These are phyloP conservation scores for Augiades crinisus DNA, from an alignment of 2,888 invertebrate genomes.

Conservation along the genomic window DNA sequence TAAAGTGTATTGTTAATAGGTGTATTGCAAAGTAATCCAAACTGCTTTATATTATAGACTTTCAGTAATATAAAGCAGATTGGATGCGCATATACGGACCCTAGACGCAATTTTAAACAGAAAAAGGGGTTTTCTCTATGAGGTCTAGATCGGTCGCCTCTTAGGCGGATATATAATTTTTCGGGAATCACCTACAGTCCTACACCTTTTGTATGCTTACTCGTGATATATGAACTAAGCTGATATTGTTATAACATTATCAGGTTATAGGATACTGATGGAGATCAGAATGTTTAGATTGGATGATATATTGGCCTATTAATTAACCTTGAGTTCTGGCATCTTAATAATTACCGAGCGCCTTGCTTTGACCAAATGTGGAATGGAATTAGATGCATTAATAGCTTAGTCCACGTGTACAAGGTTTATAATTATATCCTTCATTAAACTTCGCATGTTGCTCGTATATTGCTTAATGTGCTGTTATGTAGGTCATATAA, in stretches of 20 bases:
- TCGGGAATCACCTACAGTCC: too few relatives aligned
- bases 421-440: conserved; percentile 21
- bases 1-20: not conserved
- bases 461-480: conserved; percentile 1
- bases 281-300: conserved; percentile 1
- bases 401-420: conserved; percentile 7
- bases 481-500: too few relatives aligned
- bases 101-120: too few relatives aligned
- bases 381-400: conserved; percentile 21
- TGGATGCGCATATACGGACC: too few relatives aligned
- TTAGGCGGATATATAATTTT: too few relatives aligned
- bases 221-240: too few relatives aligned
- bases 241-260: not conserved
- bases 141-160: too few relatives aligned
- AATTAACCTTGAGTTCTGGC: conserved; percentile 18
- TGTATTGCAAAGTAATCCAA: too few relatives aligned
- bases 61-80: too few relatives aligned
- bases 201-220: too few relatives aligned
- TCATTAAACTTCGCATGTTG: conserved; percentile 7
- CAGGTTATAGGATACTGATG: not conserved
- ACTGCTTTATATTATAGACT: too few relatives aligned
- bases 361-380: conserved; percentile 23
- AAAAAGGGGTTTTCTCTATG: too few relatives aligned
- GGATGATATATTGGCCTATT: conserved; percentile 13
- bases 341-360: conserved; percentile 21